These are phyloP conservation scores for Perizoma flavofasciatum DNA, from an alignment of 2,888 invertebrate genomes.

Conservation along the genomic window DNA sequence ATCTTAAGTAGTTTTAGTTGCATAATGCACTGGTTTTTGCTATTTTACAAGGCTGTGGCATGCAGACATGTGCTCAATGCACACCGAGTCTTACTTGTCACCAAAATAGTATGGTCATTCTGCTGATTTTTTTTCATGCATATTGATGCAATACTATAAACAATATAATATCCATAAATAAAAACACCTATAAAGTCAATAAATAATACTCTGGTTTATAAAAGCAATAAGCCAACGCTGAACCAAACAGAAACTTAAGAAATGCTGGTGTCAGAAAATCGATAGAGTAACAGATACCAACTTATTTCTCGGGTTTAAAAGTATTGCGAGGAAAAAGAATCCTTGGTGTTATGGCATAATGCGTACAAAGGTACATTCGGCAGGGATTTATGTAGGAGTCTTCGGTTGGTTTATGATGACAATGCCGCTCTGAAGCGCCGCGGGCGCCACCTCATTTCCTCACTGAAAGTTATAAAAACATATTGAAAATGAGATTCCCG, in stretches of 20 bases:
- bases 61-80: too few species aligned
- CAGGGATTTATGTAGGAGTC: slow-evolving; percentile 79
- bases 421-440: slow-evolving; percentile 71
- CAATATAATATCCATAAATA: slow-evolving; percentile 8
- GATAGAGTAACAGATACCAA: slow-evolving; percentile 56
- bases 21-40: too few species aligned
- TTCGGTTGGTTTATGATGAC: slow-evolving; percentile 81
- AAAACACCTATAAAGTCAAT: slow-evolving; percentile 25
- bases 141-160: too few species aligned
- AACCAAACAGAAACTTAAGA: slow-evolving; percentile 10
- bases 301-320: slow-evolving; percentile 71
- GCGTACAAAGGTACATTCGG: slow-evolving; percentile 81
- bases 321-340: slow-evolving; percentile 63
- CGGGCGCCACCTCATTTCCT: slow-evolving; percentile 82
- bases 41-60: too few species aligned
- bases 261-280: slow-evolving; percentile 36
- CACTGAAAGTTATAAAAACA: slow-evolving; percentile 83
- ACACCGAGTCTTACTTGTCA: too few species aligned
- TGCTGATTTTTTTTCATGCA: too few species aligned
- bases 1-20: too few species aligned
- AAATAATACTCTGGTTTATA: slow-evolving; percentile 7
- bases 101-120: too few species aligned
- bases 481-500: slow-evolving; percentile 83
- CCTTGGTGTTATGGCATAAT: slow-evolving; percentile 76
- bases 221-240: neutral